Percentiles rank a stretch among this genome's conserved stretches.
Conservation (phyloP, 2,888 invertebrate genomes). For the Bhutanitis thaidina region DNA sequence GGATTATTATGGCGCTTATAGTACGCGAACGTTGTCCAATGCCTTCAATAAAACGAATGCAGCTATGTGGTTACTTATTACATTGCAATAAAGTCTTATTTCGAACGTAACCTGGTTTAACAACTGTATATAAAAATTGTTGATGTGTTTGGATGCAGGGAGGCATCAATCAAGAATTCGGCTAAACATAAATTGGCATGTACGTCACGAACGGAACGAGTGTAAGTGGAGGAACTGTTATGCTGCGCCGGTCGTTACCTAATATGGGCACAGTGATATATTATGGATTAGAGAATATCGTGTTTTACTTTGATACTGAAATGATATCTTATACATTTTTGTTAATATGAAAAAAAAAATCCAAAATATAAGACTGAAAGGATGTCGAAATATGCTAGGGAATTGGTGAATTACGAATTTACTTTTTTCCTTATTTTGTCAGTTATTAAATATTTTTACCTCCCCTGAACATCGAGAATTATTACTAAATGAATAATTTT, state of each 20-base stretch:
- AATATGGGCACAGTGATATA: slow-evolving; percentile 33
- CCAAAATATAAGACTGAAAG: too few species aligned
- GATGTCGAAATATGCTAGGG: too few species aligned
- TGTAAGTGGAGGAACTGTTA: slow-evolving; percentile 35
- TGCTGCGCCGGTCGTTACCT: slow-evolving; percentile 43
- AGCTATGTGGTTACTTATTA: neutral
- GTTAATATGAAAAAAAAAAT: too few species aligned
- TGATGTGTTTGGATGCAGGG: slow-evolving; percentile 26
- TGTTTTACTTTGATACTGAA: neutral
- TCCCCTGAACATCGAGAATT: too few species aligned
- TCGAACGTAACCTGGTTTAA: neutral
- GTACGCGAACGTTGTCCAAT: slow-evolving; percentile 32
- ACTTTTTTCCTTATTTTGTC: too few species aligned
- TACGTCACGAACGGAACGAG: slow-evolving; percentile 32
- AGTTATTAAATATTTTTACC: too few species aligned
- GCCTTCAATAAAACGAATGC: slow-evolving; percentile 24
- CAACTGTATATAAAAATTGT: slow-evolving; percentile 38
- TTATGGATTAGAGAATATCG: slow-evolving; percentile 16
- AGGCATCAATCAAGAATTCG: slow-evolving; percentile 29
- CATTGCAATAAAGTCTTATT: neutral
- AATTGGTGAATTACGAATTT: too few species aligned
- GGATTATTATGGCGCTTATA: slow-evolving; percentile 36
- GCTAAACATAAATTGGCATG: slow-evolving; percentile 31
- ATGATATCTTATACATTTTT: too few species aligned
- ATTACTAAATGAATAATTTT: too few species aligned